A percentile compares a stretch with the other conserved stretches of the same genome.
Conservation (phyloP, 2,113 vertebrate species). For the Aphelocoma coerulescens region DNA sequence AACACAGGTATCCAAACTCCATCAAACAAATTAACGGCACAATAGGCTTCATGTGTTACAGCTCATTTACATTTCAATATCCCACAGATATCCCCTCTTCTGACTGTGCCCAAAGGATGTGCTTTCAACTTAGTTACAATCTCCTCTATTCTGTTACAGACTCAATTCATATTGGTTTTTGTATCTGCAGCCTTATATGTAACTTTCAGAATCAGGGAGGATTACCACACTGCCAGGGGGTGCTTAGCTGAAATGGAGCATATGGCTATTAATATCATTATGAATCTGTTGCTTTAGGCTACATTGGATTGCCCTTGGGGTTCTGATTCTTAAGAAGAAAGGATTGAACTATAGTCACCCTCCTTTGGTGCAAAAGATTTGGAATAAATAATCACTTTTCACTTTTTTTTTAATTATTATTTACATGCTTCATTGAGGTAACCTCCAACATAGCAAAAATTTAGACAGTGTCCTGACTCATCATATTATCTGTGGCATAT, state of each 20-base stretch:
- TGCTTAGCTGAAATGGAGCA: slow-evolving; percentile 19
- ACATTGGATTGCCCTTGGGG: slow-evolving; percentile 8
- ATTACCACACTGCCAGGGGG: neutral
- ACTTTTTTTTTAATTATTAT: neutral
- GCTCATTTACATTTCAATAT: slow-evolving; percentile 29
- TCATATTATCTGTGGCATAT: neutral
- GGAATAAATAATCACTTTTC: neutral
- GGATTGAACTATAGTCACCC: neutral
- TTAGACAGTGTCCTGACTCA: neutral
- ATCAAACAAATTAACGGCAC: neutral
- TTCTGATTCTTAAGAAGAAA: slow-evolving; percentile 37
- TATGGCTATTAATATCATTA: slow-evolving; percentile 48
- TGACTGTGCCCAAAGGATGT: slow-evolving; percentile 4
- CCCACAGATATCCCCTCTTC: slow-evolving; percentile 1
- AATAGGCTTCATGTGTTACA: neutral
- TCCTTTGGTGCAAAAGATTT: neutral
- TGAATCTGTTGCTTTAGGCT: slow-evolving; percentile 42
- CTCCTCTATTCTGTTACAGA: neutral
- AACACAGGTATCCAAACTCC: neutral
- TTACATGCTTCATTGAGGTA: neutral
- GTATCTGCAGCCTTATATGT: neutral
- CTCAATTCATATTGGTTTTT: neutral
- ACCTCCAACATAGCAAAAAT: neutral
- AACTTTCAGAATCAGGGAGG: slow-evolving; percentile 11
- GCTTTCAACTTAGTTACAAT: neutral